Conservation (phyloP, 2,888 invertebrate species). For the Ophion ventricosus region DNA sequence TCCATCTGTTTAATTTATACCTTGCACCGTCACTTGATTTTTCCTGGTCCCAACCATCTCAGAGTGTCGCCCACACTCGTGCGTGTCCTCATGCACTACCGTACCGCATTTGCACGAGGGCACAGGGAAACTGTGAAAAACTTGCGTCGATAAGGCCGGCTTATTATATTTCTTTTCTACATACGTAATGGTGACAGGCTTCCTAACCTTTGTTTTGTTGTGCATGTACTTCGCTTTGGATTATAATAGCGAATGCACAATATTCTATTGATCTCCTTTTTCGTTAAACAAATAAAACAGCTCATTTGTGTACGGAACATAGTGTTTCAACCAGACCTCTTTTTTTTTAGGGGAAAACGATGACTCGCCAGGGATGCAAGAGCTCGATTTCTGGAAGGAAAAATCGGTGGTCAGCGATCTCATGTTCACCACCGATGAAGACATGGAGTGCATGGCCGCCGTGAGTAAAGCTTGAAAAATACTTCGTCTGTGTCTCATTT, state of each 20-base stretch:
- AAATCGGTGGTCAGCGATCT: constrained; percentile 68
- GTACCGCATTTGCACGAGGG: too few relatives aligned
- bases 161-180: background rate
- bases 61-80: too few relatives aligned
- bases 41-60: too few relatives aligned
- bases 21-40: too few relatives aligned
- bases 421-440: constrained; percentile 70
- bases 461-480: constrained; percentile 67
- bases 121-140: background rate
- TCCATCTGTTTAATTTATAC: too few relatives aligned
- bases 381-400: constrained; percentile 68
- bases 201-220: background rate
- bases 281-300: background rate
- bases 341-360: constrained; percentile 64
- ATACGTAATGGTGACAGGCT: background rate
- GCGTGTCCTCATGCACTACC: too few relatives aligned
- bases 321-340: background rate
- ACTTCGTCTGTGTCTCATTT: background rate
- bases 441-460: constrained; percentile 70
- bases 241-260: background rate
- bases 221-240: background rate
- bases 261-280: background rate
- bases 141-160: background rate
- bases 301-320: too few relatives aligned
- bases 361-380: constrained; percentile 59